phyloP scores from a whole-genome alignment of 2,888 invertebrate genomes.

The Kuschelorhynchus macadamiae region DNA sequence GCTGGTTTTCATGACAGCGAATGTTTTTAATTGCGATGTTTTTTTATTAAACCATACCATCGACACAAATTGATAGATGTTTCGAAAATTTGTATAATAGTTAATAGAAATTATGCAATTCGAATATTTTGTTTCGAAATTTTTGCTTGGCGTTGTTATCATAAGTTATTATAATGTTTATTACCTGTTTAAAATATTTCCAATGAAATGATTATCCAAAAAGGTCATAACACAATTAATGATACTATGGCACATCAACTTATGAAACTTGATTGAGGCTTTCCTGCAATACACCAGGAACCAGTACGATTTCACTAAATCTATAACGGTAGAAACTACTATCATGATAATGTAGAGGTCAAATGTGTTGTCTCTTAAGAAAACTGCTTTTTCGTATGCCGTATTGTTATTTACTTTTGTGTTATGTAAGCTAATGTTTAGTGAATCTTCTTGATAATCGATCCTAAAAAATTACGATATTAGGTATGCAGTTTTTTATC shows the following conservation, averaged over 20 bases:
- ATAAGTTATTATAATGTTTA: too few relatives aligned
- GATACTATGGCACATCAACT: conserved; percentile 55
- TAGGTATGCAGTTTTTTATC: too few relatives aligned
- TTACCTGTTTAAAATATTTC: conserved; percentile 67
- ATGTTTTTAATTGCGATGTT: too few relatives aligned
- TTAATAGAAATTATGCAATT: too few relatives aligned
- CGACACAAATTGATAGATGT: too few relatives aligned
- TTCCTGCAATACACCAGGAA: conserved; percentile 83
- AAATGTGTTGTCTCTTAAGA: conserved; percentile 38
- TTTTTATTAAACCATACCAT: too few relatives aligned
- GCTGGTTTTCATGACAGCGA: too few relatives aligned
- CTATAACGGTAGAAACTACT: conserved; percentile 35
- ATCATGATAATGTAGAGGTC: conserved; percentile 52
- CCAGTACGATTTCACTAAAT: conserved; percentile 65
- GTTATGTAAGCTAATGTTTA: conserved; percentile 18
- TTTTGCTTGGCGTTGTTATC: too few relatives aligned
- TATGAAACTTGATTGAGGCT: conserved; percentile 70
- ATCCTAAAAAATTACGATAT: conserved; percentile 49
- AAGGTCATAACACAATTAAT: conserved; percentile 58
- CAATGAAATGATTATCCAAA: conserved; percentile 60
- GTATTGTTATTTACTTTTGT: not conserved
- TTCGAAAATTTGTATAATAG: too few relatives aligned
- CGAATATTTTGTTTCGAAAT: too few relatives aligned
- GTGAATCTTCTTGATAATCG: conserved; percentile 47
- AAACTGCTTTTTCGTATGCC: not conserved